A percentile compares a stretch with the other conserved stretches of the same genome.
phyloP scores from a whole-genome alignment of 2,113 vertebrate genomes.

The Urocynchramus pylzowi region DNA sequence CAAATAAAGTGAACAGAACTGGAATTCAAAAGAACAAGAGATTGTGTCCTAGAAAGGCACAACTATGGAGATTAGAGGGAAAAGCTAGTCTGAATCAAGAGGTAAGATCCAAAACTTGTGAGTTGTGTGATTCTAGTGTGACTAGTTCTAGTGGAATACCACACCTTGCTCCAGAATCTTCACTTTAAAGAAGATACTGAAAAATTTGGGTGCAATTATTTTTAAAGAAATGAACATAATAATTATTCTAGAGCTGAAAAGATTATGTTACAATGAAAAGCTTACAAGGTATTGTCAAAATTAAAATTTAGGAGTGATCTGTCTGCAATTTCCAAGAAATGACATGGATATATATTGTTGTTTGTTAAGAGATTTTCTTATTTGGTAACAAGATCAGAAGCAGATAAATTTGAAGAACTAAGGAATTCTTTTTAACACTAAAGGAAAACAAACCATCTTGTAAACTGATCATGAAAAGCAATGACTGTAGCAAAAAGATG shows the following conservation, averaged over 20 bases:
- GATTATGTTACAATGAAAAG: neutral
- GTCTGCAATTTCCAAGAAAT: neutral
- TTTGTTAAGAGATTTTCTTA: neutral
- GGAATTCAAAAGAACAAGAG: neutral
- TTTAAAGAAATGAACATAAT: neutral
- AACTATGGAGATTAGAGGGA: neutral
- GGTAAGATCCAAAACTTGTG: neutral
- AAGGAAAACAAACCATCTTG: neutral
- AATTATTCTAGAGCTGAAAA: neutral
- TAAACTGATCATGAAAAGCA: neutral
- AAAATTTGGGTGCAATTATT: accelerated
- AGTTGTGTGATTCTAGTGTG: neutral
- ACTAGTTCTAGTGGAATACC: neutral
- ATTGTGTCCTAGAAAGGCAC: neutral
- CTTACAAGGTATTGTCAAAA: neutral
- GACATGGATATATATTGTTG: neutral
- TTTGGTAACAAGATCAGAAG: neutral
- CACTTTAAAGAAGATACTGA: neutral
- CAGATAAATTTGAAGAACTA: neutral
- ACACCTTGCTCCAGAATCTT: neutral
- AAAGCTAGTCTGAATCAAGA: neutral
- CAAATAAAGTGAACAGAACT: neutral
- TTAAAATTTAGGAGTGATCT: neutral
- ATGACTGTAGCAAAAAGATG: neutral
- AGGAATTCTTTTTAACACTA: neutral